Percentiles rank a stretch among this genome's conserved stretches.
phyloP scores from a whole-genome alignment of 2,888 invertebrate genomes.

The Neuroscelio doddi region DNA sequence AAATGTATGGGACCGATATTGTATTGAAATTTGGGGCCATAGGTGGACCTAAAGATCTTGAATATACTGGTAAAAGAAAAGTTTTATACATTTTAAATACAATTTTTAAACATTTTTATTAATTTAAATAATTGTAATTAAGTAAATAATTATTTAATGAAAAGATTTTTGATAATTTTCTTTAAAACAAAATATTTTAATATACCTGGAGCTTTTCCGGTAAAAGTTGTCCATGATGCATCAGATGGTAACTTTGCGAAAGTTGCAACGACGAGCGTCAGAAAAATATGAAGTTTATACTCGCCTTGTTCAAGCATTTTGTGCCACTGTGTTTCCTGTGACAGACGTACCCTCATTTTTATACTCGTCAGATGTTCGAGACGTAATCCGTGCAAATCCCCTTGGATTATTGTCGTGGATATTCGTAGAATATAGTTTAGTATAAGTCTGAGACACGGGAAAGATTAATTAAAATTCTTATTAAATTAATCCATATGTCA shows the following conservation, averaged over 20 bases:
- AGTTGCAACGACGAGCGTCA: slow-evolving; percentile 47
- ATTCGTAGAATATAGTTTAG: slow-evolving; percentile 16
- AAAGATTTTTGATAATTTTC: neutral
- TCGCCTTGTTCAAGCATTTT: slow-evolving; percentile 55
- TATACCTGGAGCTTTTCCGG: slow-evolving; percentile 47
- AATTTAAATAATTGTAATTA: neutral
- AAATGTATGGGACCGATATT: slow-evolving; percentile 59
- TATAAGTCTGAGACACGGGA: neutral
- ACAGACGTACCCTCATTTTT: slow-evolving; percentile 45
- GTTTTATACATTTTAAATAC: too few species aligned
- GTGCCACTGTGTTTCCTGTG: slow-evolving; percentile 32
- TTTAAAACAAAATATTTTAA: too few species aligned
- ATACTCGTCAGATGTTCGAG: slow-evolving; percentile 43
- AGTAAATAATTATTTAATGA: neutral
- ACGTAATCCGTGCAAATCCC: slow-evolving; percentile 53
- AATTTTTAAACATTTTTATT: slow-evolving; percentile 3
- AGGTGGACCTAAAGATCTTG: slow-evolving; percentile 54
- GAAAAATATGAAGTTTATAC: slow-evolving; percentile 45
- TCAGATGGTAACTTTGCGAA: slow-evolving; percentile 49
- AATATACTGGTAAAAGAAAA: slow-evolving; percentile 50
- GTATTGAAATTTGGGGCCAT: slow-evolving; percentile 44
- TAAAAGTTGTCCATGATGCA: slow-evolving; percentile 52
- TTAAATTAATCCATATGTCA: slow-evolving; percentile 52
- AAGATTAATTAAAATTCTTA: slow-evolving; percentile 30
- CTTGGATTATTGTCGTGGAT: slow-evolving; percentile 36